Percentiles rank a stretch among this genome's conserved stretches.
phyloP scores from a whole-genome alignment of 2,113 vertebrate genomes.

The Picathartes gymnocephalus region DNA sequence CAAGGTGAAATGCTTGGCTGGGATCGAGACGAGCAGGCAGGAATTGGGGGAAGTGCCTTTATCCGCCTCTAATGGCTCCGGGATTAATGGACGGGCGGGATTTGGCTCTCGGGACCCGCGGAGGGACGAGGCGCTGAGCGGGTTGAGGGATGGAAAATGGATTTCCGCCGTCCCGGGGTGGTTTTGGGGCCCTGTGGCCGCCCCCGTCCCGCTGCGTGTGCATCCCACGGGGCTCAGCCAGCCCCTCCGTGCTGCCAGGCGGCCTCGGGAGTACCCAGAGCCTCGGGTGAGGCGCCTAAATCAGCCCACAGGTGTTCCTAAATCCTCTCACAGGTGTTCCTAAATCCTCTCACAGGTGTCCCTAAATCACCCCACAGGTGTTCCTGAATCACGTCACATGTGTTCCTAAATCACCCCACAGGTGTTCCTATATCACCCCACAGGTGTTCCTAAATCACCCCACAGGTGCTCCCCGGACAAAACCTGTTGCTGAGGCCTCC shows the following conservation, averaged over 20 bases:
- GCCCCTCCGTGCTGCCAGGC: not conserved
- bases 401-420: no score
- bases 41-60: not conserved
- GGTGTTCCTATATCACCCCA: no score
- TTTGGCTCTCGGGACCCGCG: not conserved
- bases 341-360: no score
- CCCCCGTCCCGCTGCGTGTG: accelerated
- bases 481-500: not conserved
- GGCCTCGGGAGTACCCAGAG: not conserved
- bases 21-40: conserved; percentile 65
- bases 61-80: not conserved
- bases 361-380: no score
- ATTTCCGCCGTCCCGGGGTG: not conserved
- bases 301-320: not conserved
- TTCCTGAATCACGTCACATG: no score
- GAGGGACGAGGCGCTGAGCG: not conserved
- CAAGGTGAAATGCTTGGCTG: conserved; percentile 78
- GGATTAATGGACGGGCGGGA: not conserved
- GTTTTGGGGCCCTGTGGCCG: not conserved
- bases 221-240: accelerated
- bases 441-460: not conserved
- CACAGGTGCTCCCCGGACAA: accelerated
- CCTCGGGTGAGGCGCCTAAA: not conserved
- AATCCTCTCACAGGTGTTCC: no score
- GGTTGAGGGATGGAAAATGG: accelerated